Base-by-base conservation (phyloP, 2,888 invertebrate species). In the Tiliacea aurago region DNA sequence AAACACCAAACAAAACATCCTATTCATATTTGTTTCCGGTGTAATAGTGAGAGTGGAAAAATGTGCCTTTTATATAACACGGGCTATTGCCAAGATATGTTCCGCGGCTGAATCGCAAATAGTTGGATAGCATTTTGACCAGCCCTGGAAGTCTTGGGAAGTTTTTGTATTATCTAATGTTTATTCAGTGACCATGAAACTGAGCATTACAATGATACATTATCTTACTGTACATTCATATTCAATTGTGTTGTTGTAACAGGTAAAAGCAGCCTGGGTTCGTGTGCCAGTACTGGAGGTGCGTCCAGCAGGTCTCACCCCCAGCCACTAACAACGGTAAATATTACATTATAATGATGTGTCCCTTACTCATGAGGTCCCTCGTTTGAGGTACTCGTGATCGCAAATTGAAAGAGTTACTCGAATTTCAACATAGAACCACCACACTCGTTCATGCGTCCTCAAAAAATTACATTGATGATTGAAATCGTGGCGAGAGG, bases 231-330 rank as follows among this genome's bases (percentile, higher is more conserved):
- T 79, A n/a, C 0, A 63, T 58, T 62, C 13, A 68, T 43, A 71
- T 64, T 7, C 18, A n/a, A n/a, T 51, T 70, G 55, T 77, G 10
- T 77, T 72, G 58, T 82, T 68, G 71, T n/a, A 79, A 62, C 89
- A 96, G 96, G 96, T 89, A 96, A 96, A 95, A 95, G 92, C 96
- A 96, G 96, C 96, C 97, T 97, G 97, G 97, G 97, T 97, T 97
- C 97, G 95, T 97, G 97, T 94, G 97, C 97, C 90, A 97, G 97
- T 90, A 94, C 95, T 91, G 96, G 96, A 88, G 96, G 95, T 92
- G 95, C 95, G 93, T 95, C 96, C 93, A 93, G 95, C 93, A 94
- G 96, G 93, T 94, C 96, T 81, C 95, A 96, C 94, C 95, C 95
- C 91, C 96, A 95, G 91, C 92, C 95, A 58, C 77, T 95, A 92